These are phyloP conservation scores for Acanthopleura granulata DNA, from an alignment of 2,888 invertebrate species.

Conservation along the genomic window DNA sequence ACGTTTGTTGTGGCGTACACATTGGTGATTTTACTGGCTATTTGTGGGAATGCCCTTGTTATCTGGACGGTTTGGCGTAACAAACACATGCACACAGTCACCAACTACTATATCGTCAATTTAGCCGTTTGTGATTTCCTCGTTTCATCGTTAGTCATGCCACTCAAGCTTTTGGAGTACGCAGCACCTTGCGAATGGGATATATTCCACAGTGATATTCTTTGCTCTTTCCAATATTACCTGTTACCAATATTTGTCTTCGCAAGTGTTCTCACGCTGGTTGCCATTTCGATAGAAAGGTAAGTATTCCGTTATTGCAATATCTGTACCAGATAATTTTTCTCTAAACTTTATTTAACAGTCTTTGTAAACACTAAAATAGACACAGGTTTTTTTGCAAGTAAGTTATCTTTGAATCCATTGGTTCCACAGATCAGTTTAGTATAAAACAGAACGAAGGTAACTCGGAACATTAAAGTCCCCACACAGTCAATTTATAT, in stretches of 20 bases:
- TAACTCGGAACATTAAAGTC: no score
- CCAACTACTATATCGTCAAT: constrained; percentile 71
- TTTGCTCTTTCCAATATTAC: constrained; percentile 68
- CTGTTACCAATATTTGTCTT: constrained; percentile 71
- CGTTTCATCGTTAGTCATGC: constrained; percentile 70
- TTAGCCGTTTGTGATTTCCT: constrained; percentile 70
- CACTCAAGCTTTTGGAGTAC: constrained; percentile 70
- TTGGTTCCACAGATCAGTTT: no score
- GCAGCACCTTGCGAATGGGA: constrained; percentile 69
- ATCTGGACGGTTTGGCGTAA: constrained; percentile 69
- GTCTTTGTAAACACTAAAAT: no score
- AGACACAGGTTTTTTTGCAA: no score
- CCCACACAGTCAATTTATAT: no score
- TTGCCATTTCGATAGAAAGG: constrained; percentile 71
- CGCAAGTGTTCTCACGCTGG: constrained; percentile 70
- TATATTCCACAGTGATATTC: constrained; percentile 63
- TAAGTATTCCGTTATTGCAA: constrained; percentile 38
- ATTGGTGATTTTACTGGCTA: constrained; percentile 66
- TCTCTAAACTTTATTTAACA: no score
- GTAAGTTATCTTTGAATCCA: no score
- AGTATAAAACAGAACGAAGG: no score
- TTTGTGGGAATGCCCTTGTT: constrained; percentile 69
- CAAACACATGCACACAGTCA: constrained; percentile 70
- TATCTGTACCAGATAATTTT: no score
- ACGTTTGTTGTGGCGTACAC: constrained; percentile 64